Conservation (phyloP, 1,140 invertebrate species). For the Calephelis virginiensis region DNA sequence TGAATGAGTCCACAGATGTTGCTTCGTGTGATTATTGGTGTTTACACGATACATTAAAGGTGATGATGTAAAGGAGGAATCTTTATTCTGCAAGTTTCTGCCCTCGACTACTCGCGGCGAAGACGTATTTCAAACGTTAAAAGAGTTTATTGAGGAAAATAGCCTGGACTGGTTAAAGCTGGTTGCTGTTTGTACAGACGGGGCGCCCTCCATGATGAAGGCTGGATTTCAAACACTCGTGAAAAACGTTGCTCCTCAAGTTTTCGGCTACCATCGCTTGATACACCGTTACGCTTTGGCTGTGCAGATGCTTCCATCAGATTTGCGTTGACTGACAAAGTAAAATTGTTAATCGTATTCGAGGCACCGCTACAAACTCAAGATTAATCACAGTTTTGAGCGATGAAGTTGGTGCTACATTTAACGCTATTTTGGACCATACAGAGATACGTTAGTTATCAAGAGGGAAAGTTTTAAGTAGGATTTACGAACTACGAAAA, state of each 20-base stretch:
- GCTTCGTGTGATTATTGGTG: not conserved
- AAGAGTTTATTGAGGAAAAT: not conserved
- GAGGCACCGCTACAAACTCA: not conserved
- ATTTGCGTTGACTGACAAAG: not conserved
- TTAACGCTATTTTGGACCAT: too few species aligned
- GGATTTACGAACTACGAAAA: not conserved
- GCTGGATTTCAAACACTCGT: conserved; percentile 7
- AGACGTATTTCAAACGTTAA: not conserved
- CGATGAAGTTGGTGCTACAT: too few species aligned
- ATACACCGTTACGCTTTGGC: too few species aligned
- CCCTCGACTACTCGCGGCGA: not conserved
- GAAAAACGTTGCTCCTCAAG: too few species aligned
- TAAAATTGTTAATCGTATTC: not conserved
- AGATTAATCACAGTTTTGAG: not conserved
- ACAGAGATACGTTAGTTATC: not conserved
- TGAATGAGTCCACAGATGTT: not conserved
- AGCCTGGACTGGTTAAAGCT: not conserved
- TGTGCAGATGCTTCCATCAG: too few species aligned
- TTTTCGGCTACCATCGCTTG: too few species aligned
- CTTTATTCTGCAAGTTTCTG: not conserved
- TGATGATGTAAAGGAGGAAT: conserved; percentile 1
- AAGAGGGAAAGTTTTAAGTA: too few species aligned
- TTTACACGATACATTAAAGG: too few species aligned
- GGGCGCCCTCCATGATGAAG: not conserved
- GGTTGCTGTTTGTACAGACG: not conserved